A percentile compares a stretch with the other conserved stretches of the same genome.
phyloP scores from a whole-genome alignment of 2,888 invertebrate genomes.

The Drosophila meridiana region DNA sequence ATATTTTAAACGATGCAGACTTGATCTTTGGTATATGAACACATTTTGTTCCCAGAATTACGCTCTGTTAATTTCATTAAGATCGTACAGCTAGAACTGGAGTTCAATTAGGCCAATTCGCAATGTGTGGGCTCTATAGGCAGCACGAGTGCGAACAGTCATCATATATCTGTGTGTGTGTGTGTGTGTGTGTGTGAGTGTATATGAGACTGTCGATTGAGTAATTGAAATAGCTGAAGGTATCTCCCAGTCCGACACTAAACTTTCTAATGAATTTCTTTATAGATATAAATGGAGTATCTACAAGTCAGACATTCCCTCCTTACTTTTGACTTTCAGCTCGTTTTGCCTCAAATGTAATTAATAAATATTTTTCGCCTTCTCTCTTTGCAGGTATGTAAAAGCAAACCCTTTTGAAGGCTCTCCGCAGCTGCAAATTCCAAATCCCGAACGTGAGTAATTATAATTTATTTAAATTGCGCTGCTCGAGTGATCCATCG shows the following conservation, averaged over 20 bases:
- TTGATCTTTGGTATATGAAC: background rate
- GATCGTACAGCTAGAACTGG: background rate
- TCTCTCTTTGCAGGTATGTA: slow-evolving; percentile 66
- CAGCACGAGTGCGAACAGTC: background rate
- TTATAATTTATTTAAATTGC: slow-evolving; percentile 79
- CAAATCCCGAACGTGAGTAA: slow-evolving; percentile 61
- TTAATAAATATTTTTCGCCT: slow-evolving; percentile 39
- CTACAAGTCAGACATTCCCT: background rate
- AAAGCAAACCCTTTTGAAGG: slow-evolving; percentile 12
- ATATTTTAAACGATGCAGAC: background rate
- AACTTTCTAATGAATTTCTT: no score
- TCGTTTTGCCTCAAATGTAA: background rate
- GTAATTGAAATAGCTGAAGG: background rate
- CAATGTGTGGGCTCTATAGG: background rate
- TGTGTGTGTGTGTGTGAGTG: background rate
- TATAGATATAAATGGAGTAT: background rate
- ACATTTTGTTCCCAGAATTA: background rate
- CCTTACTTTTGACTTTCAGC: background rate
- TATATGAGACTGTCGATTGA: no score
- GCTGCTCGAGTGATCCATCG: slow-evolving; percentile 48
- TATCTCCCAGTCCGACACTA: background rate
- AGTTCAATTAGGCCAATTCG: background rate
- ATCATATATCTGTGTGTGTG: background rate
- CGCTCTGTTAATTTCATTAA: background rate
- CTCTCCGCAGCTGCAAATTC: slow-evolving; percentile 16